Evolutionary conservation across 2,113 vertebrate species (phyloP), one percentile per base, ranked within the genome.

Genomic region (Rissa tridactyla): DNA sequence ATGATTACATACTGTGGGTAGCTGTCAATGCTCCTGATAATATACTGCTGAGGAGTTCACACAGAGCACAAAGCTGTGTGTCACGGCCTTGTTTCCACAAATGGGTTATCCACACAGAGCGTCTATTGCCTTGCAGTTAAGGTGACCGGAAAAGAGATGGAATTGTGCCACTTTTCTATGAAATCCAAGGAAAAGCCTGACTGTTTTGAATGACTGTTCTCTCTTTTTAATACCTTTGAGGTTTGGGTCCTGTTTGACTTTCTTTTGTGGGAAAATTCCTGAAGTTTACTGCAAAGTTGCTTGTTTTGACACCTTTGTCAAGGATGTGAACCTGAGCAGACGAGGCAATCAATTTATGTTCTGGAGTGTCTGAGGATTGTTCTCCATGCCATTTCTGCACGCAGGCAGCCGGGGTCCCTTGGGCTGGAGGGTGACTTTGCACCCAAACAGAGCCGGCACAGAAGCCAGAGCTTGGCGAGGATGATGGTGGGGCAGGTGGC

Each of bases 391-490:
- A 6, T n/a, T 36, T 66, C 57, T 72, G 13, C 19, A 15, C 0
- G 1, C 51, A 82, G 60, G 29, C 17, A 65, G 23, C 5, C 1
- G 11, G 5, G 3, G 6, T 2, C 30, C 23, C 13, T 42, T 17
- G 65, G 57, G 18, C 15, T 51, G 11, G 30, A 69, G 40, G 19
- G 47, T 5, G 46, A 2, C 38, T 70, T 77, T 38, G 29, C 26
- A 29, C 10, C 12, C 32, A 46, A 46, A 8, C 4, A 36, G 38
- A 34, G 42, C 9, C 0, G 0, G 8, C 36, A 11, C 32, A 57
- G 71, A 27, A 38, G 27, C 60, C 57, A 61, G 17, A 90, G 23
- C 36, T 15, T 25, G 23, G 3, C 10, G 58, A 15, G 46, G 32
- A 21, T 38, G 23, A 6, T 71, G 32, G 42, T 47, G 40, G 3